A percentile compares a stretch with the other conserved stretches of the same genome.
Conservation (phyloP, 2,113 vertebrate genomes). For the Otocyon megalotis region DNA sequence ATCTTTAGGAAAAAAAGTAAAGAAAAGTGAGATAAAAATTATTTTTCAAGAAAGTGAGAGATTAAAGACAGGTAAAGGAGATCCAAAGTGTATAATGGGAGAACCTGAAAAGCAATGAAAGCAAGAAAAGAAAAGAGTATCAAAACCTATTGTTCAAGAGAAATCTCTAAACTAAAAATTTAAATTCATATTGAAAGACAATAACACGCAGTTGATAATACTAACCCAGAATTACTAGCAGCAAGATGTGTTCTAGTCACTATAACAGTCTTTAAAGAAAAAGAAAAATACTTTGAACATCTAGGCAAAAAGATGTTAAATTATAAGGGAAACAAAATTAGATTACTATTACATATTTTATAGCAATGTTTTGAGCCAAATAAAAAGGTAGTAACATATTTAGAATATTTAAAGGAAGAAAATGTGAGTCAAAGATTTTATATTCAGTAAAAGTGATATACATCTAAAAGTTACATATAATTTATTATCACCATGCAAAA, state of each 20-base stretch:
- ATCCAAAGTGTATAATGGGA: not conserved
- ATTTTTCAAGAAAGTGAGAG: not conserved
- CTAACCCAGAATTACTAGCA: not conserved
- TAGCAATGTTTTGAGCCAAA: slow-evolving; percentile 7
- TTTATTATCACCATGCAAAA: not conserved
- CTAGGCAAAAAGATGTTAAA: not conserved
- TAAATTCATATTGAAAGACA: not conserved
- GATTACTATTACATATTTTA: not conserved
- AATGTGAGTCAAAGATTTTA: not conserved
- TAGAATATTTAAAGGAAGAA: not conserved
- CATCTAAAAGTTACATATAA: not conserved
- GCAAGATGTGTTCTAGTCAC: not conserved
- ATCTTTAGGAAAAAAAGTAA: not conserved
- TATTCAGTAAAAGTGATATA: not conserved
- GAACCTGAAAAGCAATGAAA: not conserved
- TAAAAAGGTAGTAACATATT: not conserved
- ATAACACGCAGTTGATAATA: not conserved
- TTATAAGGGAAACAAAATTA: not conserved
- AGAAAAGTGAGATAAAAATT: not conserved
- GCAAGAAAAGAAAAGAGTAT: not conserved
- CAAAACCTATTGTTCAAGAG: not conserved
- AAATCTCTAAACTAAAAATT: not conserved
- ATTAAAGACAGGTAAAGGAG: not conserved
- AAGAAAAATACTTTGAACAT: not conserved
- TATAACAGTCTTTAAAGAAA: not conserved